These are phyloP conservation scores for Poeciliopsis infans DNA, from an alignment of 2,797 vertebrate species.

Conservation along the genomic window DNA sequence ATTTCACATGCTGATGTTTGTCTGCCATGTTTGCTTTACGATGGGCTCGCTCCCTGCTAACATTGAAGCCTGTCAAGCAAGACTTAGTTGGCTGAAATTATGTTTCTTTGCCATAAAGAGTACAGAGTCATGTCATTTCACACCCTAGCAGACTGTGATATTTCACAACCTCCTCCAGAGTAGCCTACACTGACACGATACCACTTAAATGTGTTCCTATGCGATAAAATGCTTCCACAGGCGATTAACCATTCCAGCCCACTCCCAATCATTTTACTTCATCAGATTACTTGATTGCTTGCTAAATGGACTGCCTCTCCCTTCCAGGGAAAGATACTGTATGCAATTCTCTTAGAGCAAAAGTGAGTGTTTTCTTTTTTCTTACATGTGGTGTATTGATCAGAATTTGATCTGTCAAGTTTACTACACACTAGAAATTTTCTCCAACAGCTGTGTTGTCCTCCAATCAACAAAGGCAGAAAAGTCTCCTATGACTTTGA, in stretches of 20 bases:
- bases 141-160: slow-evolving; percentile 59
- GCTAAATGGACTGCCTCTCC: slow-evolving; percentile 62
- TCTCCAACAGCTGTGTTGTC: slow-evolving; percentile 25
- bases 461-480: slow-evolving; percentile 14
- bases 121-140: slow-evolving; percentile 61
- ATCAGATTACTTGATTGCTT: slow-evolving; percentile 69
- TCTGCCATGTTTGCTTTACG: background rate
- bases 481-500: background rate
- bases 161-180: slow-evolving; percentile 60
- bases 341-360: slow-evolving; percentile 51
- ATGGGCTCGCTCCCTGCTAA: slow-evolving; percentile 5
- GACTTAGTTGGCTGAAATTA: slow-evolving; percentile 47
- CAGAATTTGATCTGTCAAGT: slow-evolving; percentile 33
- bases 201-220: slow-evolving; percentile 71
- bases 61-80: slow-evolving; percentile 40
- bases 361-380: slow-evolving; percentile 32
- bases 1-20: slow-evolving; percentile 7
- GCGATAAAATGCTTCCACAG: slow-evolving; percentile 69
- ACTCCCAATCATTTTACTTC: slow-evolving; percentile 68
- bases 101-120: slow-evolving; percentile 57
- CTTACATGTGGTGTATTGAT: slow-evolving; percentile 32
- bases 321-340: slow-evolving; percentile 37
- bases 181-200: slow-evolving; percentile 61
- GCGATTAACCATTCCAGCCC: slow-evolving; percentile 62
- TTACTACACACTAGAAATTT: slow-evolving; percentile 32